Percentiles rank a stretch among this genome's conserved stretches.
These are phyloP conservation scores for Cyanocitta stelleri DNA, from an alignment of 2,113 vertebrate species.

Conservation along the genomic window DNA sequence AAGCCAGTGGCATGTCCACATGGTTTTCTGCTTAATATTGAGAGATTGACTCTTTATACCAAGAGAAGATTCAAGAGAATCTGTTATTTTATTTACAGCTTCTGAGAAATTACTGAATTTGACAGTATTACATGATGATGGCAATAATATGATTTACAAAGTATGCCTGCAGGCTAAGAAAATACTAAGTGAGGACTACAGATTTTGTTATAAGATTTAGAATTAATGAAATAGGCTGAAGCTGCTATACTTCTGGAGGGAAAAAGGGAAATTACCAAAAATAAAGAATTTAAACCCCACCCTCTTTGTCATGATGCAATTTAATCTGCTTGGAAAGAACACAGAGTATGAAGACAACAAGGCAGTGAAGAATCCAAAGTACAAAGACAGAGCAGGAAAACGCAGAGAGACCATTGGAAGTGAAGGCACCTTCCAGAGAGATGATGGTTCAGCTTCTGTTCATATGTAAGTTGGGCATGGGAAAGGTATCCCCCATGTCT, in stretches of 20 bases:
- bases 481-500: background rate
- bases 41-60: background rate
- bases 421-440: slow-evolving; percentile 87
- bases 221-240: background rate
- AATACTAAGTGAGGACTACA: background rate
- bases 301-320: background rate
- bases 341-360: slow-evolving; percentile 85
- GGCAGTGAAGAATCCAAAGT: slow-evolving; percentile 83
- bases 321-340: slow-evolving; percentile 73
- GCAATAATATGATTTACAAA: background rate
- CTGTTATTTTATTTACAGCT: background rate
- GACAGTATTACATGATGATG: background rate
- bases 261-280: background rate
- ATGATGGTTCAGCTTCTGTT: slow-evolving; percentile 90
- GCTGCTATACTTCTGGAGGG: background rate
- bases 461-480: slow-evolving; percentile 77
- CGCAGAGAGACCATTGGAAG: slow-evolving; percentile 89
- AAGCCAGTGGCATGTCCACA: background rate
- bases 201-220: background rate
- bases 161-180: background rate
- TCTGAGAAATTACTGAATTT: background rate
- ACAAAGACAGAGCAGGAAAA: slow-evolving; percentile 90
- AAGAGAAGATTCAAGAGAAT: background rate
- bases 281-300: background rate
- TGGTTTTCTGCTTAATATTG: background rate